phyloP scores from a whole-genome alignment of 2,113 vertebrate genomes.

The Philantomba maxwellii region DNA sequence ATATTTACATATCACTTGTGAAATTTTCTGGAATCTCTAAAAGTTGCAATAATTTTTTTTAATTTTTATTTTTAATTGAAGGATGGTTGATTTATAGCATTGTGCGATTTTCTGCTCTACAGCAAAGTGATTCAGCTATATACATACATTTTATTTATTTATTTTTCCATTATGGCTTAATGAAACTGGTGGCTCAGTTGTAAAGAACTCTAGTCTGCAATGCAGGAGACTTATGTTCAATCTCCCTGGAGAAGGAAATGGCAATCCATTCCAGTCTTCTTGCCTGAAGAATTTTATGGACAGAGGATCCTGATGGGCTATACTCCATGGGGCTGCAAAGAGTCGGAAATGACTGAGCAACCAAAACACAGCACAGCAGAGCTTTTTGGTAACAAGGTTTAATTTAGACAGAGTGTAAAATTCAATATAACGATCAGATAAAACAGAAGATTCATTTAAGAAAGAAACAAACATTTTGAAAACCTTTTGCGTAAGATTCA shows the following conservation, averaged over 20 bases:
- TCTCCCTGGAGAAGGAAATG: not conserved
- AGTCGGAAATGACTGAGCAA: fast-evolving
- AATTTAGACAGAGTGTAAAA: not conserved
- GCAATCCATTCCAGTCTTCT: not conserved
- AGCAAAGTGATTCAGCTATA: not conserved
- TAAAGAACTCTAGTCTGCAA: not conserved
- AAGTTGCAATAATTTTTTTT: not conserved
- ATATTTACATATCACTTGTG: not conserved
- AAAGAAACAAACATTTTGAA: not conserved
- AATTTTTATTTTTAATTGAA: not conserved
- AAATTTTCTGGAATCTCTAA: not conserved
- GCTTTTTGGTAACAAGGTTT: not conserved
- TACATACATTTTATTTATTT: not conserved
- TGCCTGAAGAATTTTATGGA: not conserved
- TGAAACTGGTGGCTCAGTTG: not conserved
- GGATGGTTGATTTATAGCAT: not conserved
- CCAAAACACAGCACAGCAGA: not conserved
- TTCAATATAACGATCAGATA: not conserved
- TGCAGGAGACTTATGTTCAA: not conserved
- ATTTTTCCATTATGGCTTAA: not conserved
- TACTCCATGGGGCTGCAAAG: not conserved
- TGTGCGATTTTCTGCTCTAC: not conserved
- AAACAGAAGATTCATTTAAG: not conserved
- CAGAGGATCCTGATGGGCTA: not conserved
- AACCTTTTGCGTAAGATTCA: not conserved